phyloP scores from a whole-genome alignment of 2,113 vertebrate genomes.

The Telmatochromis sp. region DNA sequence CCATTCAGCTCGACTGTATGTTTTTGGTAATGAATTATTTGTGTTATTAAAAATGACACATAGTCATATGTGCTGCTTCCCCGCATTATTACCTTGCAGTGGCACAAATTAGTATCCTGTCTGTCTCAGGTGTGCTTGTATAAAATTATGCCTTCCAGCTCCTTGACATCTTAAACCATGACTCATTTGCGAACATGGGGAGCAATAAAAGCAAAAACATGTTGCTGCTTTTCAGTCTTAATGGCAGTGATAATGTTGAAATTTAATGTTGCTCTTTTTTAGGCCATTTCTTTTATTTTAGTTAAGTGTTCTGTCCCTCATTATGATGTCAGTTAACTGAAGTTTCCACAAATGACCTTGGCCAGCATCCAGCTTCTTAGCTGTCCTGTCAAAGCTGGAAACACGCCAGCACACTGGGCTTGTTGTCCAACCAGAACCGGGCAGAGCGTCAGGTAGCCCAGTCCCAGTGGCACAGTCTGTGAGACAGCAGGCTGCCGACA shows the following conservation, averaged over 20 bases:
- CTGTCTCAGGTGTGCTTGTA: not conserved
- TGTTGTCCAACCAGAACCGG: constrained; percentile 22
- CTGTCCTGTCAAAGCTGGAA: constrained; percentile 16
- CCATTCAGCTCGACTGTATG: not conserved
- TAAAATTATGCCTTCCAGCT: not conserved
- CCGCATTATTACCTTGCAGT: not conserved
- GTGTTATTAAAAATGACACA: not conserved
- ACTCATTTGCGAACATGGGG: not conserved
- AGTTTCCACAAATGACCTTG: constrained; percentile 55
- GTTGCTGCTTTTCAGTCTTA: not conserved
- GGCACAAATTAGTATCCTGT: not conserved
- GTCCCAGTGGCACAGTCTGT: constrained; percentile 26
- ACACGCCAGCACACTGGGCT: constrained; percentile 16
- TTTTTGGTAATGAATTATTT: not conserved
- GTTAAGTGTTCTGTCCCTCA: constrained; percentile 22
- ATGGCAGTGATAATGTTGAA: not conserved
- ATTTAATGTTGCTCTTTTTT: not conserved
- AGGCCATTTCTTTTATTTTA: not conserved
- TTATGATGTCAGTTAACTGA: constrained; percentile 32
- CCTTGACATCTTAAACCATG: not conserved
- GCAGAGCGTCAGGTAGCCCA: constrained; percentile 12
- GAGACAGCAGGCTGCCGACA: constrained; percentile 38
- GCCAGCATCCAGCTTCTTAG: constrained; percentile 33
- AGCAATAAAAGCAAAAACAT: not conserved
- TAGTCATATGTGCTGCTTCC: not conserved